These are phyloP conservation scores for Zaprionus davidi DNA, from an alignment of 1,140 invertebrate species.

Conservation along the genomic window DNA sequence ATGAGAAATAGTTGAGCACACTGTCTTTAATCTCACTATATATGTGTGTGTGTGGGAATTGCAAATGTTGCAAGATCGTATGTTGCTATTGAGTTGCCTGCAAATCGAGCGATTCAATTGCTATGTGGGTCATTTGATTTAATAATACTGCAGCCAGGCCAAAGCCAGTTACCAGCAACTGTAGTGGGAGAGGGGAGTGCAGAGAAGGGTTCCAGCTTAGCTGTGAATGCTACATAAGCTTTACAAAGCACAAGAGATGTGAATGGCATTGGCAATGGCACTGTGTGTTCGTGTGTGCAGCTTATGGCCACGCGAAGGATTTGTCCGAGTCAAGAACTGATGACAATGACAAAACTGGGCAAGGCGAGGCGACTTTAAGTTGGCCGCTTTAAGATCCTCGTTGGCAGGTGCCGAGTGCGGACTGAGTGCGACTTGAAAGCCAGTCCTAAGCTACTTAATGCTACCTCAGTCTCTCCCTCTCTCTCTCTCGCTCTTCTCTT, in stretches of 20 bases:
- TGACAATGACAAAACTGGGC: constrained; percentile 35
- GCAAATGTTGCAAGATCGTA: constrained; percentile 48
- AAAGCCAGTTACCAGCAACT: constrained; percentile 20
- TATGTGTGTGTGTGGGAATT: constrained; percentile 41
- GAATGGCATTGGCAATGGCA: constrained; percentile 1
- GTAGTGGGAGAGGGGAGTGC: background rate
- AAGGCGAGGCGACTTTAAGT: constrained; percentile 14
- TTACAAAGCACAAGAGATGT: constrained; percentile 40
- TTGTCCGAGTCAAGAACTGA: constrained; percentile 36
- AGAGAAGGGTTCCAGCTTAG: constrained; percentile 17
- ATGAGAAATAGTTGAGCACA: constrained; percentile 38
- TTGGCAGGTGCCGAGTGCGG: constrained; percentile 22
- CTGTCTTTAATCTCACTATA: constrained; percentile 31
- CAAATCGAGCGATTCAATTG: constrained; percentile 76
- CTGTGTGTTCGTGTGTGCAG: constrained; percentile 10
- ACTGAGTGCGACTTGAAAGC: constrained; percentile 2
- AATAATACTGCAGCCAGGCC: constrained; percentile 60
- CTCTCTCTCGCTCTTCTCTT: background rate
- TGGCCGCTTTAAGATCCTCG: constrained; percentile 11
- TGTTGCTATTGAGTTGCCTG: constrained; percentile 40
- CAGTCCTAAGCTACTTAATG: background rate
- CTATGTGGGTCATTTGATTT: constrained; percentile 77
- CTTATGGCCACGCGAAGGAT: constrained; percentile 48
- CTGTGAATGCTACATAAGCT: constrained; percentile 70
- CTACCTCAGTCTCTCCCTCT: background rate